phyloP scores from a whole-genome alignment of 2,113 vertebrate genomes.

The Atractosteus spatula region DNA sequence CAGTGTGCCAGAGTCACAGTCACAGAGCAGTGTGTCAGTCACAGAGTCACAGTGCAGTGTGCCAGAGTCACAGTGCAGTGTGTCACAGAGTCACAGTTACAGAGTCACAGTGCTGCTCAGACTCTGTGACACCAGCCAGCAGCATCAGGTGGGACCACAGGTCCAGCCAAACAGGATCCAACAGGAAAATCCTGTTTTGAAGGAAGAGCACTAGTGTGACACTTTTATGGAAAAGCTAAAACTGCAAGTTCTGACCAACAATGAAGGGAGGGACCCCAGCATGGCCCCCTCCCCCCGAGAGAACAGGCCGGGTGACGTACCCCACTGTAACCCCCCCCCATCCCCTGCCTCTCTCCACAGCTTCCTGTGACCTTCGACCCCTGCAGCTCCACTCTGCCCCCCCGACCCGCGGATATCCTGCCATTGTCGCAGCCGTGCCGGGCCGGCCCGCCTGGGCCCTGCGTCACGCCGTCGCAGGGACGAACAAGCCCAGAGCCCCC shows the following conservation, averaged over 20 bases:
- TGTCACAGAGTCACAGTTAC: neutral
- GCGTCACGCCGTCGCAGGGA: too few relatives aligned
- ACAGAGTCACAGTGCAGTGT: conserved; percentile 8
- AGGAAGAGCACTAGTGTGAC: neutral
- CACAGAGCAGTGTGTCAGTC: conserved; percentile 9
- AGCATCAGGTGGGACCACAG: too few relatives aligned
- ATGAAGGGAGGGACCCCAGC: neutral
- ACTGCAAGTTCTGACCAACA: conserved; percentile 8
- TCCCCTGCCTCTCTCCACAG: neutral
- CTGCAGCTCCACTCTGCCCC: neutral
- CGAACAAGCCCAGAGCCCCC: too few relatives aligned
- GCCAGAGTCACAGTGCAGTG: conserved; percentile 14
- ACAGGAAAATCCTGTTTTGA: too few relatives aligned
- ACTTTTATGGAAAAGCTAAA: neutral
- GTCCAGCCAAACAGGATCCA: too few relatives aligned
- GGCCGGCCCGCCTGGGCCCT: too few relatives aligned
- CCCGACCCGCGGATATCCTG: neutral
- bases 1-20: neutral
- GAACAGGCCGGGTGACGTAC: neutral
- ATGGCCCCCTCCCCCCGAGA: too few relatives aligned
- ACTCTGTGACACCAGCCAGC: too few relatives aligned
- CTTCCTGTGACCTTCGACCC: neutral
- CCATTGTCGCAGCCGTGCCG: neutral
- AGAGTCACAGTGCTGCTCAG: too few relatives aligned
- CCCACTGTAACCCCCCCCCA: neutral